These are phyloP conservation scores for Pangasianodon gigas DNA, from an alignment of 2,113 vertebrate species.

Conservation along the genomic window DNA sequence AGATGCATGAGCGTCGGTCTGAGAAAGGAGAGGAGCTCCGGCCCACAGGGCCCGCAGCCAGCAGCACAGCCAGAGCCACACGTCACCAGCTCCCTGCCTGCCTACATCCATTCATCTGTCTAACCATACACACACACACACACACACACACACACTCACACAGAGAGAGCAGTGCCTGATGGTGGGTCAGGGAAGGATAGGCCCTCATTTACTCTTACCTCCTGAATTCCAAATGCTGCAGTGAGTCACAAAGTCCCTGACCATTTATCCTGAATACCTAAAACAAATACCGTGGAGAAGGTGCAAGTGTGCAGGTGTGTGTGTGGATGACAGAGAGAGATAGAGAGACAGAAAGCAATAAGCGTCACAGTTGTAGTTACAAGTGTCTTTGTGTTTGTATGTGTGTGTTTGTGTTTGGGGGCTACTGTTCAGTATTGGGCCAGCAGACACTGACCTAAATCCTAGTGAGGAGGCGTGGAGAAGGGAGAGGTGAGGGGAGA, in stretches of 20 bases:
- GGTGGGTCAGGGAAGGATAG: slow-evolving; percentile 28
- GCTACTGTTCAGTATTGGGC: background rate
- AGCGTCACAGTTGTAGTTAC: background rate
- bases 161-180: background rate
- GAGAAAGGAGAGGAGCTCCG: slow-evolving; percentile 48
- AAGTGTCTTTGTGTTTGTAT: background rate
- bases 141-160: slow-evolving; percentile 17
- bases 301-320: background rate
- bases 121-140: slow-evolving; percentile 1
- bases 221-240: slow-evolving; percentile 22
- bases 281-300: background rate
- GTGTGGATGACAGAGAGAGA: background rate
- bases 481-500: background rate
- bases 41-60: slow-evolving; percentile 50
- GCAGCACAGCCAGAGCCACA: slow-evolving; percentile 37
- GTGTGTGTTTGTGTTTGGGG: background rate
- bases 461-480: background rate
- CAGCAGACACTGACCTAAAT: slow-evolving; percentile 4
- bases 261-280: background rate
- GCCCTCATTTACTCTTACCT: background rate
- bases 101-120: slow-evolving; percentile 45
- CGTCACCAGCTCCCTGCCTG: slow-evolving; percentile 28
- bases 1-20: slow-evolving; percentile 63
- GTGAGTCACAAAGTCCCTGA: slow-evolving; percentile 11
- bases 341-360: background rate